Conservation (phyloP, 2,113 vertebrate genomes). For the Gila orcuttii region DNA sequence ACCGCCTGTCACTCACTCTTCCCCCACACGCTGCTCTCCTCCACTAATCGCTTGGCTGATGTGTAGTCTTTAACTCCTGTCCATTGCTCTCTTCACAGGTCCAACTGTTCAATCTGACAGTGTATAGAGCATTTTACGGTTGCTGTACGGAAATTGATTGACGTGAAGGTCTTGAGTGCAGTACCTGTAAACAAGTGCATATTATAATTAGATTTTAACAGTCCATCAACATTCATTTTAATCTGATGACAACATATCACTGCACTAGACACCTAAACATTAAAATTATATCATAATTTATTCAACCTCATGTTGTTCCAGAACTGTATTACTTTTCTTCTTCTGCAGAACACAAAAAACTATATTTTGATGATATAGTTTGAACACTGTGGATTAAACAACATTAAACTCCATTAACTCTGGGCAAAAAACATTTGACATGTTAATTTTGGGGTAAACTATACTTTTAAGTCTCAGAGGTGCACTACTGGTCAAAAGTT, state of each 20-base stretch:
- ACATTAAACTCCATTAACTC: neutral
- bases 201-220: slow-evolving; percentile 47
- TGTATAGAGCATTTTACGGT: neutral
- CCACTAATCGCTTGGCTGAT: slow-evolving; percentile 59
- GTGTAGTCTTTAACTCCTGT: slow-evolving; percentile 12
- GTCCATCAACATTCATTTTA: slow-evolving; percentile 40
- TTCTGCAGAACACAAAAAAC: neutral
- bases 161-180: neutral
- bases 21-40: slow-evolving; percentile 47
- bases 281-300: neutral
- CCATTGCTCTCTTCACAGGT: slow-evolving; percentile 2
- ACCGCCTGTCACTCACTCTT: slow-evolving; percentile 81
- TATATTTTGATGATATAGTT: neutral
- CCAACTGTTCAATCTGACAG: slow-evolving; percentile 32
- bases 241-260: slow-evolving; percentile 66
- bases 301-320: neutral
- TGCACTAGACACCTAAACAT: slow-evolving; percentile 14
- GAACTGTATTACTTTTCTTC: neutral
- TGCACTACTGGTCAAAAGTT: no score
- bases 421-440: neutral
- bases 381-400: neutral
- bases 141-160: neutral
- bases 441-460: neutral
- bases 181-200: slow-evolving; percentile 9
- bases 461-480: no score